phyloP scores from a whole-genome alignment of 2,113 vertebrate genomes.

The Empidonax traillii region DNA sequence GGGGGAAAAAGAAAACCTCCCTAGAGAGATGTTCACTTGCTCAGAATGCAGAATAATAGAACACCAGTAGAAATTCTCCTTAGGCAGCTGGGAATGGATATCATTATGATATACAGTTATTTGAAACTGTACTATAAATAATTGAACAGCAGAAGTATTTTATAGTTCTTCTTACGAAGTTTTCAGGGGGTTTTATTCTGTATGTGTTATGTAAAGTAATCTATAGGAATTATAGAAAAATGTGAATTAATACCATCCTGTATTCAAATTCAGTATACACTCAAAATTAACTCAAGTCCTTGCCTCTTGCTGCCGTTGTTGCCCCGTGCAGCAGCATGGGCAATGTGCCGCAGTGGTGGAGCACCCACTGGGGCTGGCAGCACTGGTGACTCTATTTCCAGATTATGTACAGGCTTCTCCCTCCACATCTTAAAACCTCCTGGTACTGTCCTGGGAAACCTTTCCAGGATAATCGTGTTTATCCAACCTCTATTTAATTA shows the following conservation, averaged over 20 bases:
- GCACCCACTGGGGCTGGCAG: not conserved
- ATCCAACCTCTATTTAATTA: constrained; percentile 20
- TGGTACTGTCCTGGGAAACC: not conserved
- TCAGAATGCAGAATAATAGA: not conserved
- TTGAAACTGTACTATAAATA: not conserved
- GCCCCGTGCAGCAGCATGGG: rapidly evolving
- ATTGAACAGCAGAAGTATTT: not conserved
- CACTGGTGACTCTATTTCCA: not conserved
- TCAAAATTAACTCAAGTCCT: not conserved
- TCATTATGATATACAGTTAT: not conserved
- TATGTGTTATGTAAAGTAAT: not conserved
- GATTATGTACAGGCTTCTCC: not conserved
- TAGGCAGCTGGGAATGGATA: not conserved
- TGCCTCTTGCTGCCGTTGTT: not conserved
- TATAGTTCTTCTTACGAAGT: not conserved
- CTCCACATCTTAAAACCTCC: not conserved
- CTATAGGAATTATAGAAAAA: not conserved
- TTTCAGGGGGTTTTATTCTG: not conserved
- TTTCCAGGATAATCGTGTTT: not conserved
- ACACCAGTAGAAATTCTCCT: not conserved
- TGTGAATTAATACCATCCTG: not conserved
- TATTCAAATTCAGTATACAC: not conserved
- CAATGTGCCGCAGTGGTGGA: rapidly evolving
- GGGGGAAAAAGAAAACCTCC: not conserved
- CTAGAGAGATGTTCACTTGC: not conserved